Evolutionary conservation across 2,797 vertebrate genomes (phyloP), one percentile per base, ranked within the genome.

Genomic region (Cottoperca gobio): DNA sequence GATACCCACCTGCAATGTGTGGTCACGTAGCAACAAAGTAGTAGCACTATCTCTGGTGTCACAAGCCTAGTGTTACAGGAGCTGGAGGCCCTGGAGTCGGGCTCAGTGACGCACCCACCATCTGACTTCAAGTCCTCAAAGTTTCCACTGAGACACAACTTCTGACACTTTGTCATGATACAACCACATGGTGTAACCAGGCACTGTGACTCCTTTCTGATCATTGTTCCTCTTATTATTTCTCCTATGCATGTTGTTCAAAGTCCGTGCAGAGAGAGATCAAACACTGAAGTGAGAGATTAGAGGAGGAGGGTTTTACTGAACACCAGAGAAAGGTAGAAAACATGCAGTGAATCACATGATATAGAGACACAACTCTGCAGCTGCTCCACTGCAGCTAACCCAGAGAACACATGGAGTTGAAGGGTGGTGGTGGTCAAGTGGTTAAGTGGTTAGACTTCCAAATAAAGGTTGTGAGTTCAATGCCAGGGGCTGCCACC

Each of bases 61-160:
- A 63, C 64, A 61, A 67, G 70, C 48, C 58, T 33, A 76, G 52
- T 78, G 85, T 70, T 88, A 87, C 63, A 55, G 43, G 74, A 91
- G 86, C 78, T 19, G 35, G 53, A 73, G 78, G 73, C 70, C 57
- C 24, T 24, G 21, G 78, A 75, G 61, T 61, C 66, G 9, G 70
- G 50, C 74, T 79, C 67, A 37, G 57, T 91, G 90, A 90, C 83
- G 80, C 89, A 87, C 23, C 73, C n/a, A n/a, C 24, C 65, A 35
- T 58, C 84, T 76, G 83, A 87, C 79, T 79, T 75, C 70, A 23
- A 58, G 61, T 70, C 62, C 66, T 81, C 64, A 57, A 83, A 88
- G 77, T 89, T 91, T 90, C 90, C 91, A 88, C 83, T 50, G 59
- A 87, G 82, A 68, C 87, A 88, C 79, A 80, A 83, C 79, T 83